phyloP scores from a whole-genome alignment of 2,888 invertebrate genomes.

The Salpingus planirostris region DNA sequence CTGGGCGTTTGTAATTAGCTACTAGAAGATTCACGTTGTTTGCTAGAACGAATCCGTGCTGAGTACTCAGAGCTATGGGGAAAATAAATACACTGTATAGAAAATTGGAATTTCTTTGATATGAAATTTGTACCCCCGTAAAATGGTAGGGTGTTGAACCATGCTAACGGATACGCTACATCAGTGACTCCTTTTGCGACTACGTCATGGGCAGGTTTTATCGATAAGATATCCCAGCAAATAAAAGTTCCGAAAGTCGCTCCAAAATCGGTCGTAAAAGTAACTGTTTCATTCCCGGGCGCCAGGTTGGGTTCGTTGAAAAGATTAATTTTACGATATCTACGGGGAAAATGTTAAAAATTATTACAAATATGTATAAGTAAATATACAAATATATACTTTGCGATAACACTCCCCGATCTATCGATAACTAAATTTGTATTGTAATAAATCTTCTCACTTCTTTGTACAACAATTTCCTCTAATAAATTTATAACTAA shows the following conservation, averaged over 20 bases:
- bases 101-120: neutral
- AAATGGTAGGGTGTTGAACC: constrained; percentile 13
- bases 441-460: neutral
- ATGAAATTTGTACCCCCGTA: neutral
- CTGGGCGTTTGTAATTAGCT: constrained; percentile 19
- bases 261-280: constrained; percentile 23
- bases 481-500: neutral
- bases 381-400: neutral
- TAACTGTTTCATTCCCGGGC: constrained; percentile 15
- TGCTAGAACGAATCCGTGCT: constrained; percentile 23
- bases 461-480: neutral
- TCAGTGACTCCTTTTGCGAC: constrained; percentile 18
- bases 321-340: constrained; percentile 26
- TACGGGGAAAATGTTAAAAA: too few relatives aligned
- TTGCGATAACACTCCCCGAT: neutral
- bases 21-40: constrained; percentile 26
- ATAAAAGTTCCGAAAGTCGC: constrained; percentile 23
- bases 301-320: constrained; percentile 20
- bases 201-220: constrained; percentile 21
- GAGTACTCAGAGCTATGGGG: constrained; percentile 20
- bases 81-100: neutral
- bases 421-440: neutral
- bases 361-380: neutral
- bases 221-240: constrained; percentile 20
- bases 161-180: constrained; percentile 21